Conservation (phyloP, 2,113 vertebrate species). For the Hypomesus transpacificus region DNA sequence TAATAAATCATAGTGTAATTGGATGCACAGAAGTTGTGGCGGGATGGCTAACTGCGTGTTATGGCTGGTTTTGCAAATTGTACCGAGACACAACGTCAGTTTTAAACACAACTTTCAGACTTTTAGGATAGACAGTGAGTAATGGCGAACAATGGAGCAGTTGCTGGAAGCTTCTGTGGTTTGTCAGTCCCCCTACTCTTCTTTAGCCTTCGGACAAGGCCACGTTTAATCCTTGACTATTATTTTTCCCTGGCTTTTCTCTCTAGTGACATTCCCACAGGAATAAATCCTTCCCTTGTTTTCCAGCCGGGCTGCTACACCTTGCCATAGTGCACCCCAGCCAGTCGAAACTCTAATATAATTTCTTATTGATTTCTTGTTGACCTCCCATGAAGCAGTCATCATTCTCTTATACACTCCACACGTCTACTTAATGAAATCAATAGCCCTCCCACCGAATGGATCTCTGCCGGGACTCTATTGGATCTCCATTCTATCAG, state of each 20-base stretch:
- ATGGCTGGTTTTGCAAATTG: background rate
- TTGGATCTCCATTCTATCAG: constrained; percentile 55
- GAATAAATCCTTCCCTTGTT: constrained; percentile 39
- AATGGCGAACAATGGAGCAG: constrained; percentile 7
- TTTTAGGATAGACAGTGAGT: background rate
- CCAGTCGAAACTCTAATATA: constrained; percentile 68
- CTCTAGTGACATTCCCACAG: constrained; percentile 39
- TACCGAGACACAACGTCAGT: background rate
- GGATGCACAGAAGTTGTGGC: constrained; percentile 3
- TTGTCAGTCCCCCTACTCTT: constrained; percentile 20
- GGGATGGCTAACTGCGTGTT: constrained; percentile 3
- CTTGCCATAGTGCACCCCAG: constrained; percentile 49
- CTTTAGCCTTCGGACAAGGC: constrained; percentile 31
- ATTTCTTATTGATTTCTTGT: constrained; percentile 81
- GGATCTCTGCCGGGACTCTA: constrained; percentile 54
- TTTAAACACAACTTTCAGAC: background rate
- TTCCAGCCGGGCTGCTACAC: constrained; percentile 45
- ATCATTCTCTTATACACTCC: constrained; percentile 78
- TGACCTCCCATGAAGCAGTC: constrained; percentile 79
- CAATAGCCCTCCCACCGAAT: constrained; percentile 67
- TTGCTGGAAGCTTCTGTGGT: constrained; percentile 3
- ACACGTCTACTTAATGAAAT: constrained; percentile 78
- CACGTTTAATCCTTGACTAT: constrained; percentile 32
- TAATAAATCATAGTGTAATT: constrained; percentile 50
- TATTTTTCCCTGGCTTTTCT: constrained; percentile 5